Evolutionary conservation across 2,888 invertebrate species (phyloP).

Genomic region (Leptinotarsa rubiginosa): DNA sequence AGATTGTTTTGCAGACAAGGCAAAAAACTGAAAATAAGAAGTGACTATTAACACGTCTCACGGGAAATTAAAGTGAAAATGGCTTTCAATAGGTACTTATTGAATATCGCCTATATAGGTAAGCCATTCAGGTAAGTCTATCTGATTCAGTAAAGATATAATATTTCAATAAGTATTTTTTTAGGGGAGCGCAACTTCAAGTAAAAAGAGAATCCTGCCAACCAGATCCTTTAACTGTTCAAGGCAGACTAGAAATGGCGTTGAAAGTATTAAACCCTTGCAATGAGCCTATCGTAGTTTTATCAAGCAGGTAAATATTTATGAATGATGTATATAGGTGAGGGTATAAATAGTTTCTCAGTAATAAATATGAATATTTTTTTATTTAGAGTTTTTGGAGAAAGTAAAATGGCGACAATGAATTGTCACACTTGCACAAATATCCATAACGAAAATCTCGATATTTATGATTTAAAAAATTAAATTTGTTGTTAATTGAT

Average conservation of each 20-base stretch:
- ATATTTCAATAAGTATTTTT: slow-evolving; percentile 37
- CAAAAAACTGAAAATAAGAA: background rate
- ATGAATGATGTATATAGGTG: background rate
- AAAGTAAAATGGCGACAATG: no score
- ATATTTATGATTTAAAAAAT: slow-evolving; percentile 10
- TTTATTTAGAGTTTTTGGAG: no score
- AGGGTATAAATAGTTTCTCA: no score
- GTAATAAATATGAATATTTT: no score
- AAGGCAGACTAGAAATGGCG: slow-evolving; percentile 79
- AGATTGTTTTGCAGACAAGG: no score
- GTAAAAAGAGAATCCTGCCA: slow-evolving; percentile 66
- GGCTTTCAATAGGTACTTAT: slow-evolving; percentile 71
- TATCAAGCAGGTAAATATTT: slow-evolving; percentile 79
- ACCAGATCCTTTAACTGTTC: slow-evolving; percentile 75
- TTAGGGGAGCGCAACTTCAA: slow-evolving; percentile 80
- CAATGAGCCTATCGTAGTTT: slow-evolving; percentile 70
- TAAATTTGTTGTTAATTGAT: no score
- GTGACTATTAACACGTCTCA: background rate
- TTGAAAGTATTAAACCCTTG: slow-evolving; percentile 70
- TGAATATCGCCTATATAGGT: slow-evolving; percentile 83
- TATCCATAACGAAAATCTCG: no score
- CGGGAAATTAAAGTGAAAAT: slow-evolving; percentile 29
- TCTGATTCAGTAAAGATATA: slow-evolving; percentile 21
- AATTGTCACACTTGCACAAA: no score
- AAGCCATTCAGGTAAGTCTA: slow-evolving; percentile 77